These are phyloP conservation scores for Bhutanitis thaidina DNA, from an alignment of 2,888 invertebrate species.

Conservation along the genomic window DNA sequence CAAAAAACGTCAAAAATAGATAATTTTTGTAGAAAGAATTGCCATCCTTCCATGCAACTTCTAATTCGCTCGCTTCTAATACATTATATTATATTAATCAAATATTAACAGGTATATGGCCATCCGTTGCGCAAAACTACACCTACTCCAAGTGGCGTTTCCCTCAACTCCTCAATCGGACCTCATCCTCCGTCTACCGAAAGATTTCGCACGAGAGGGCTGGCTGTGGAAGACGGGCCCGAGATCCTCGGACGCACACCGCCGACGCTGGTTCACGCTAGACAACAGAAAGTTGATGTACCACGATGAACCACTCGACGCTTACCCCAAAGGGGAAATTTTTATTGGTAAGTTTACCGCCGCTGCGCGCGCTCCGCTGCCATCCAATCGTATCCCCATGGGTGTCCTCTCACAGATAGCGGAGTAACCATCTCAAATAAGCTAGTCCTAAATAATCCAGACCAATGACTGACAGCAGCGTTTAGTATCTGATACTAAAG, in stretches of 20 bases:
- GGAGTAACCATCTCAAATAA: too few species aligned
- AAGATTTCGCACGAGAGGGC: slow-evolving; percentile 92
- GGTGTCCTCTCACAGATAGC: too few species aligned
- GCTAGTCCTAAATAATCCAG: too few species aligned
- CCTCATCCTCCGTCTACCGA: slow-evolving; percentile 85
- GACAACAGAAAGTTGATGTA: slow-evolving; percentile 96
- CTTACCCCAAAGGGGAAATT: slow-evolving; percentile 94
- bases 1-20: too few species aligned
- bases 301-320: slow-evolving; percentile 91
- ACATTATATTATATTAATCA: neutral
- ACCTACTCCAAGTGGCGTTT: slow-evolving; percentile 90
- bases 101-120: slow-evolving; percentile 82
- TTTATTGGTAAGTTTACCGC: slow-evolving; percentile 84
- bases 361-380: too few species aligned
- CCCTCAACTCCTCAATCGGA: slow-evolving; percentile 87
- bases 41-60: too few species aligned
- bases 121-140: slow-evolving; percentile 91
- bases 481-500: too few species aligned
- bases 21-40: too few species aligned
- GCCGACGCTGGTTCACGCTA: slow-evolving; percentile 93
- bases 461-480: too few species aligned
- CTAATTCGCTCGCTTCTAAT: too few species aligned
- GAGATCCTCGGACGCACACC: slow-evolving; percentile 87
- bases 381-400: too few species aligned
- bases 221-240: slow-evolving; percentile 95